These are phyloP conservation scores for Otolemur crassicaudatus DNA, from an alignment of 2,797 vertebrate species.

Conservation along the genomic window DNA sequence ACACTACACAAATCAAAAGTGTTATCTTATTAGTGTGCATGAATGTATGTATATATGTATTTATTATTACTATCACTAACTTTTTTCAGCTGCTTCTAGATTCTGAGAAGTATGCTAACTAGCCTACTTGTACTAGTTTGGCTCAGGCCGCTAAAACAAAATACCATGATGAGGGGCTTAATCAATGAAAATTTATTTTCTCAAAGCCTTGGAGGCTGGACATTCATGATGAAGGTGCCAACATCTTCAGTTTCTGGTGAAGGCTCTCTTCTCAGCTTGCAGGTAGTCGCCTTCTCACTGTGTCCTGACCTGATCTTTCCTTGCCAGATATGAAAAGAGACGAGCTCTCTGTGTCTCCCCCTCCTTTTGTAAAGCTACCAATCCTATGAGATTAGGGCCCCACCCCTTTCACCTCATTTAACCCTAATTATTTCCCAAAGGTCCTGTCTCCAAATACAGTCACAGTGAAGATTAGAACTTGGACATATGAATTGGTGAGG, in stretches of 20 bases:
- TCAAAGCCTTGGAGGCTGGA: neutral
- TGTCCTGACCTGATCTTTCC: neutral
- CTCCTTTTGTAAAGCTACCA: neutral
- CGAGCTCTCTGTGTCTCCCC: neutral
- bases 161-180: neutral
- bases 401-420: neutral
- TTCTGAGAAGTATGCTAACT: neutral
- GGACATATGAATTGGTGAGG: neutral
- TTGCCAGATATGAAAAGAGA: no score
- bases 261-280: neutral
- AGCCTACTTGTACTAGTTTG: neutral
- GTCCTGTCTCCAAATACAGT: neutral
- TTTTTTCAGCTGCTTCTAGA: neutral
- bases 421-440: neutral
- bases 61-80: neutral
- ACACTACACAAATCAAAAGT: neutral
- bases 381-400: neutral
- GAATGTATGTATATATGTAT: neutral
- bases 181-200: neutral
- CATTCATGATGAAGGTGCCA: neutral
- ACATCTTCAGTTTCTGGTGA: neutral
- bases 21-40: neutral
- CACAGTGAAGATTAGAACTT: neutral
- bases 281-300: neutral
- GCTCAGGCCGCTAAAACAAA: neutral